Conservation (phyloP, 2,113 vertebrate species). For the Lepisosteus osseus region DNA sequence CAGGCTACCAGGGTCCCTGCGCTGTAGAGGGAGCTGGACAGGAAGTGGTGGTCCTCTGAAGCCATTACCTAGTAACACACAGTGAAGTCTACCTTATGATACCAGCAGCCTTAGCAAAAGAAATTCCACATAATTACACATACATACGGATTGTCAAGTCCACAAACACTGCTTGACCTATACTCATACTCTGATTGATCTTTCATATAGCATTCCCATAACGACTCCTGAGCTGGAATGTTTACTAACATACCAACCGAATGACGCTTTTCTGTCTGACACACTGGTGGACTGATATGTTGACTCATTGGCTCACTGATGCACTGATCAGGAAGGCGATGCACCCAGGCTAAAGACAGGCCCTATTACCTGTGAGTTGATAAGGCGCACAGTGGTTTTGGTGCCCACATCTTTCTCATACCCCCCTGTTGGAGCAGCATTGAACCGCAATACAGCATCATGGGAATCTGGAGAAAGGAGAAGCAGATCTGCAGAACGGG, state of each 20-base stretch:
- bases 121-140: not conserved
- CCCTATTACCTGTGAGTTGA: slow-evolving; percentile 67
- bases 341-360: too few species aligned
- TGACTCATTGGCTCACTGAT: too few species aligned
- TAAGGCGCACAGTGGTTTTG: slow-evolving; percentile 69
- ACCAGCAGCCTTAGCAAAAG: not conserved
- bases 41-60: slow-evolving; percentile 65
- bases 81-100: not conserved
- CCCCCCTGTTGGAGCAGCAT: slow-evolving; percentile 59
- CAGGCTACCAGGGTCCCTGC: slow-evolving; percentile 67
- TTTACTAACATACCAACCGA: not conserved
- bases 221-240: not conserved
- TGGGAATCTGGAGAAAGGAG: slow-evolving; percentile 54
- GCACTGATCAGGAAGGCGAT: too few species aligned
- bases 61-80: slow-evolving; percentile 63
- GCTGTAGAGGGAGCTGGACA: slow-evolving; percentile 69
- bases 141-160: not conserved
- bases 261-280: not conserved
- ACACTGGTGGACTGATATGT: not conserved
- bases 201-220: not conserved
- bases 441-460: slow-evolving; percentile 70
- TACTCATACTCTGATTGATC: not conserved
- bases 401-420: slow-evolving; percentile 70
- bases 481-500: not conserved
- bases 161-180: too few species aligned